Evolutionary conservation across 2,888 invertebrate species (phyloP).

Genomic region (Andrena dorsata): DNA sequence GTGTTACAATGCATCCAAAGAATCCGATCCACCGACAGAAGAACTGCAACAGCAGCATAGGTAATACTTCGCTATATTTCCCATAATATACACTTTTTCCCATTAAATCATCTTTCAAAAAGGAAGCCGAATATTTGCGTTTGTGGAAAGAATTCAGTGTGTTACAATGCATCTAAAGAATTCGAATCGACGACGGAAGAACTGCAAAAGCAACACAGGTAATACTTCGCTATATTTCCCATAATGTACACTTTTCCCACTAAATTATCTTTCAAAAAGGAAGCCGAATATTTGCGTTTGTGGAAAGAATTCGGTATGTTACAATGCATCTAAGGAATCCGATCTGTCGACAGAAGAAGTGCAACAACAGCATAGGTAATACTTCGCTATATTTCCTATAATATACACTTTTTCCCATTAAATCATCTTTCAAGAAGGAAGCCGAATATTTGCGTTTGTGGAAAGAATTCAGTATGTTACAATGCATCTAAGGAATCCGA

Average conservation of each 20-base stretch:
- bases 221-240: not conserved
- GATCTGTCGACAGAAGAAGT: fast-evolving
- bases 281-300: not conserved
- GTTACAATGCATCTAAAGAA: not conserved
- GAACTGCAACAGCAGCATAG: not conserved
- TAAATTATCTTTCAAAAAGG: not conserved
- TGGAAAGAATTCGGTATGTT: not conserved
- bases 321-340: not conserved
- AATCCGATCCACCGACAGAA: not conserved
- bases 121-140: not conserved
- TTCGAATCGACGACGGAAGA: too few relatives aligned
- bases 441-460: not conserved
- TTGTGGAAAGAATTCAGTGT: not conserved
- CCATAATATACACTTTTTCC: not conserved
- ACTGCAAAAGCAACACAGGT: not conserved
- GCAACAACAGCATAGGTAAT: not conserved
- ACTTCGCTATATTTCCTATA: not conserved
- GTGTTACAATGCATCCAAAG: not conserved
- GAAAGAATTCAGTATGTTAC: not conserved
- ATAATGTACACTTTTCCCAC: not conserved
- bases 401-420: not conserved
- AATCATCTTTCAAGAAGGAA: not conserved
- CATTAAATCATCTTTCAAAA: not conserved
- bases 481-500: not conserved
- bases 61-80: not conserved